Base-by-base conservation (phyloP, 2,888 invertebrate species). In the Hylaea fasciaria region DNA sequence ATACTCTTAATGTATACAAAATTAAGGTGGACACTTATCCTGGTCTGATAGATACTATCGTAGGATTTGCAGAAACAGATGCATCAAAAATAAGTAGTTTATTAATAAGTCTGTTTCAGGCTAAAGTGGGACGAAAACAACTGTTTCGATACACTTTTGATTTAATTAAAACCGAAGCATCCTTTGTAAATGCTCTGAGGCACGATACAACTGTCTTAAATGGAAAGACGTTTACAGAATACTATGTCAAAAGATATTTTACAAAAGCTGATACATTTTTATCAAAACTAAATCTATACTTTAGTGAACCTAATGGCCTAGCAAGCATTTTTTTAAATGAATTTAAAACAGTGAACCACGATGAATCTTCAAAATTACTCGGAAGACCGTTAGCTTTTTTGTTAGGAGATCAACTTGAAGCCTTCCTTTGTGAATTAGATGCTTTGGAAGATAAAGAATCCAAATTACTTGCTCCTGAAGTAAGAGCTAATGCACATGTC, bases 121-220 rank as follows among this genome's bases (percentile, higher is more conserved):
- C 69, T 0, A 75, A 72, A 37, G 64, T 83, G 9, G 85, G 78
- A 5, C 82, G 89, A 9, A 80, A 77, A 43, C 70, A 77, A 50
- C 66, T 89, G 2, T 71, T 83, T 22, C 60, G 56, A 3, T 74
- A 77, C 45, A 80, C 81, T n/a, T 81, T 86, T 48, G 59, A 65
- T 4, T 58, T 84, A 0, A 69, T 71, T 0, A 74, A 77, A 43
- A 77, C 76, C n/a, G 75, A 82, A 41, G 79, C 70, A 1, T 82
- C 87, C 0, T 84, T 82, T 41, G 1, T 83, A 0, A 89, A 89
- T 60, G 85, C 76, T 0, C 62, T 89, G 11, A 81, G 79, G 17
- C 87, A 89, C 45, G 78, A 86, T 14, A 60, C 71, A 1, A 50
- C 58, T 3, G 62, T 81, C 0, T 69, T 87, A 40, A 55, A 66